Conservation (phyloP, 2,113 vertebrate species). For the Mionectes macconnelli region DNA sequence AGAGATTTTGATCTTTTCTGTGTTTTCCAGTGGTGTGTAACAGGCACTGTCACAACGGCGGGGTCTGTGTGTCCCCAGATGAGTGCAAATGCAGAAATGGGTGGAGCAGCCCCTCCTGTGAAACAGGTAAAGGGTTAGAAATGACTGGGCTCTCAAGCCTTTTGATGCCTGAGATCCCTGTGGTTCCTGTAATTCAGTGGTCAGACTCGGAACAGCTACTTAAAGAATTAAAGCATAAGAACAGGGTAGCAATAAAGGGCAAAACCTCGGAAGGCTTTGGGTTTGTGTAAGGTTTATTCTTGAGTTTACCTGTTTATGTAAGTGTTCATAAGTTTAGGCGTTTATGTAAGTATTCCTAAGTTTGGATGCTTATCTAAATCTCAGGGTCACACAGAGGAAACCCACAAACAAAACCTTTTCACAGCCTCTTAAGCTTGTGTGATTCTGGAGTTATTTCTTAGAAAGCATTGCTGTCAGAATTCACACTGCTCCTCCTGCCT, state of each 20-base stretch:
- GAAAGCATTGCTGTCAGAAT: neutral
- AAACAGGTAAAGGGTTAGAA: conserved; percentile 69
- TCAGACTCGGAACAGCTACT: neutral
- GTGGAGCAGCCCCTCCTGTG: conserved; percentile 80
- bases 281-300: neutral
- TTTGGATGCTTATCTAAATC: neutral
- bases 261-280: neutral
- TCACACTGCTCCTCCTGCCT: neutral
- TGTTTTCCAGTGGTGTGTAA: conserved; percentile 78
- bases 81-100: conserved; percentile 73
- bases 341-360: neutral
- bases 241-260: neutral
- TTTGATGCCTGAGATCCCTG: neutral
- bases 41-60: conserved; percentile 81
- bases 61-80: conserved; percentile 75
- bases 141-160: neutral
- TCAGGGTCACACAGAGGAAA: neutral
- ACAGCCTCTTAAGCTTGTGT: neutral
- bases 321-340: neutral
- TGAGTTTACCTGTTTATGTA: neutral
- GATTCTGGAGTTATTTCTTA: neutral
- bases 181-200: accelerated
- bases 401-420: neutral
- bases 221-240: neutral
- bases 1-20: neutral